Conservation (phyloP, 2,113 vertebrate species). For the Xiphophorus hellerii region DNA sequence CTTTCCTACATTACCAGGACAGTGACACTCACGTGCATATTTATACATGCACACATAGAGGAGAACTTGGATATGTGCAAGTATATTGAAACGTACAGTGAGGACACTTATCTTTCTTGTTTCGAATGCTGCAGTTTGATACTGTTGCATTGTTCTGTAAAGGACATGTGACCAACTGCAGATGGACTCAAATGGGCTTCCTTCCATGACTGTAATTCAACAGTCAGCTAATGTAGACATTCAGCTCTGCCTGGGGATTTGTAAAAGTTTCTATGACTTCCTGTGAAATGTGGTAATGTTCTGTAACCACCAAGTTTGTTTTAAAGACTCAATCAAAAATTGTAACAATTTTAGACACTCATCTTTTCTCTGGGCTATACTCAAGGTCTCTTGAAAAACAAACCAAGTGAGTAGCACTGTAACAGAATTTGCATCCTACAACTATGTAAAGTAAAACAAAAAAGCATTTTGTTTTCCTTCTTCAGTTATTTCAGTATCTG, state of each 20-base stretch:
- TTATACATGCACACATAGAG: background rate
- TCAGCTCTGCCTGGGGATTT: too few species aligned
- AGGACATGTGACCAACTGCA: slow-evolving; percentile 1
- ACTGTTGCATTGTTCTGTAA: slow-evolving; percentile 8
- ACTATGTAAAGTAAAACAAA: background rate
- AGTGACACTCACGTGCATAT: slow-evolving; percentile 19
- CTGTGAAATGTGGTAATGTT: slow-evolving; percentile 11
- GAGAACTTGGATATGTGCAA: slow-evolving; percentile 13
- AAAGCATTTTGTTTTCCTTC: background rate
- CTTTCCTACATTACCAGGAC: slow-evolving; percentile 58
- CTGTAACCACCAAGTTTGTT: background rate
- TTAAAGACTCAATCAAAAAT: background rate
- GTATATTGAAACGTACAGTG: slow-evolving; percentile 32
- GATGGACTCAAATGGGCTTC: slow-evolving; percentile 3
- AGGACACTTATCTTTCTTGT: slow-evolving; percentile 11
- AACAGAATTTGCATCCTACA: background rate
- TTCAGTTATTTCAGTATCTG: too few species aligned
- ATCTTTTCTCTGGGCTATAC: slow-evolving; percentile 17
- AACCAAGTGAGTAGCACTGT: background rate
- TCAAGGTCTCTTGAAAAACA: background rate
- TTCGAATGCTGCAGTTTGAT: background rate
- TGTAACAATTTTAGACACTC: background rate
- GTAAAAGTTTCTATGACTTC: too few species aligned
- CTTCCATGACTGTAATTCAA: background rate
- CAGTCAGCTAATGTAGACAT: background rate